Evolutionary conservation across 2,113 vertebrate genomes (phyloP).

Genomic region (Megaceryle torquata): DNA sequence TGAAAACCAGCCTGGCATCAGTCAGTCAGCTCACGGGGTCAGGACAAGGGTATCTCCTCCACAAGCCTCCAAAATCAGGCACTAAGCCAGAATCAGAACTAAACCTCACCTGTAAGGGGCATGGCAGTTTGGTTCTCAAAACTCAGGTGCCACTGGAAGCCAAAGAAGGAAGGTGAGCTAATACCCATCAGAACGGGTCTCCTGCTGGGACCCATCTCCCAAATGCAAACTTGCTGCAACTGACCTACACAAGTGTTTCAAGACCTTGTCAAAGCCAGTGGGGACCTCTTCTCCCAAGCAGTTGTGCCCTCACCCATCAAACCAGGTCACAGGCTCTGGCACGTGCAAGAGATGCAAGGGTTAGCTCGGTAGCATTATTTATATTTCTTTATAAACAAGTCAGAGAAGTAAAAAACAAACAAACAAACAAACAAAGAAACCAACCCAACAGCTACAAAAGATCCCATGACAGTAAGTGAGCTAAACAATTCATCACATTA

Average conservation of each 20-base stretch:
- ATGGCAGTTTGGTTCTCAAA: neutral
- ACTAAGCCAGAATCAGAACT: neutral
- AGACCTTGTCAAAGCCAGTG: neutral
- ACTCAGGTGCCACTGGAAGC: neutral
- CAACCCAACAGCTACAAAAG: neutral
- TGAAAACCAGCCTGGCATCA: neutral
- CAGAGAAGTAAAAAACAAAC: neutral
- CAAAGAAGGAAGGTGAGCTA: neutral
- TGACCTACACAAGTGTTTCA: neutral
- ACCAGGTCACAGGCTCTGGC: neutral
- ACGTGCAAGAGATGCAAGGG: neutral
- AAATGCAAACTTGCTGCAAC: neutral
- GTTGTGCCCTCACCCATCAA: neutral
- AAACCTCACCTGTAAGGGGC: neutral
- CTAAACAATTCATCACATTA: neutral
- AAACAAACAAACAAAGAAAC: too few species aligned
- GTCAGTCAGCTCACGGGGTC: neutral
- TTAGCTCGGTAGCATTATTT: neutral
- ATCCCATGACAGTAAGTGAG: neutral
- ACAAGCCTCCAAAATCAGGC: neutral
- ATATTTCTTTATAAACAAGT: neutral
- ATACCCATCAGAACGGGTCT: neutral
- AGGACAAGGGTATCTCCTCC: fast-evolving
- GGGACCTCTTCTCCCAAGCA: neutral
- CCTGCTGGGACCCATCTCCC: neutral